phyloP scores from a whole-genome alignment of 2,888 invertebrate genomes.

The Tetrapedia diversipes region DNA sequence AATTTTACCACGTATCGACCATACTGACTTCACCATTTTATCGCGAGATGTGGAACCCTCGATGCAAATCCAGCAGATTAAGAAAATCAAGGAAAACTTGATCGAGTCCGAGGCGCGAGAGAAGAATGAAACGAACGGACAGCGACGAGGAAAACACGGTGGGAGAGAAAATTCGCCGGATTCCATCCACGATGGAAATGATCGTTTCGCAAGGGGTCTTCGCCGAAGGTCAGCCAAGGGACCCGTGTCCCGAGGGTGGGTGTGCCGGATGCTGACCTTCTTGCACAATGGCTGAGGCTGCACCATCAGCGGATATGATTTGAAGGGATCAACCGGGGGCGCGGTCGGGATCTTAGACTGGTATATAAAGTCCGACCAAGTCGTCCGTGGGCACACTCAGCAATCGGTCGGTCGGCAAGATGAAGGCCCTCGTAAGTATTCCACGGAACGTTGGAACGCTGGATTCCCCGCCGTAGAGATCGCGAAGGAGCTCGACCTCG shows the following conservation, averaged over 20 bases:
- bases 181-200: slow-evolving; percentile 12
- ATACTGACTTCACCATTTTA: too few relatives aligned
- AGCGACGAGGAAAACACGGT: background rate
- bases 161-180: slow-evolving; percentile 2
- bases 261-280: slow-evolving; percentile 80
- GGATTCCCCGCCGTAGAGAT: background rate
- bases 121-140: too few relatives aligned
- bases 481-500: background rate
- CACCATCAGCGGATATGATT: slow-evolving; percentile 80
- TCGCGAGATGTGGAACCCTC: too few relatives aligned
- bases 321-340: slow-evolving; percentile 80
- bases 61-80: too few relatives aligned
- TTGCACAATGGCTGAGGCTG: slow-evolving; percentile 78
- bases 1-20: too few relatives aligned
- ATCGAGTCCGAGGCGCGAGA: too few relatives aligned
- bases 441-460: slow-evolving; percentile 44
- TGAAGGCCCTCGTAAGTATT: slow-evolving; percentile 81
- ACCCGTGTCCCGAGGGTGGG: slow-evolving; percentile 70
- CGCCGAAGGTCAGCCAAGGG: slow-evolving; percentile 61
- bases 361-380: slow-evolving; percentile 78
- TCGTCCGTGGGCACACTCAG: slow-evolving; percentile 76
- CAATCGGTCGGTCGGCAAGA: slow-evolving; percentile 77
- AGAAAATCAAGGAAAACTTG: too few relatives aligned
- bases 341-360: slow-evolving; percentile 76
- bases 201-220: slow-evolving; percentile 42